Base-by-base conservation (phyloP, 2,113 vertebrate genomes). In the Rhea americana region DNA sequence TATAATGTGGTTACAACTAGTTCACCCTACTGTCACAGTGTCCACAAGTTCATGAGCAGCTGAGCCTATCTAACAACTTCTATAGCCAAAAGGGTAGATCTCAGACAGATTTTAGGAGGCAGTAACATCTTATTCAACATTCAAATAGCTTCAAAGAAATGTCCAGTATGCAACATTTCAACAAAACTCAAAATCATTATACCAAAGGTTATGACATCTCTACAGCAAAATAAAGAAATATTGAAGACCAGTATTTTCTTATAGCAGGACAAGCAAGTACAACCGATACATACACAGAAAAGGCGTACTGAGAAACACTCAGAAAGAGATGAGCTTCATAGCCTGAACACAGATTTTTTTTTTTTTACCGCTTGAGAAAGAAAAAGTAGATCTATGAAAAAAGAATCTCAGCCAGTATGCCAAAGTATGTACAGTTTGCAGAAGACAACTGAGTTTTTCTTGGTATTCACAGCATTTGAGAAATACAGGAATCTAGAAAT, bases 1-100 rank as follows among this genome's bases (percentile, higher is more conserved):
- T 41, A 9, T 9, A 2, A 1, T 1, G 1, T 15, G 20, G 41
- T 39, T 25, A 50, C 5, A 1, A 32, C 28, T 25, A 14, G 32
- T 13, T 47, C 11, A 14, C 15, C 28, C 8, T 26, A 13, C 8
- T 67, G 47, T 25, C 48, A 1, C 48, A 1, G 1, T 22, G 7
- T 32, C 48, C 2, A 0, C 32, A 43, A 37, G 41, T 21, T 58
- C 41, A 25, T 0, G 1, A 37, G 28, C 2, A 21, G 59, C 32
- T 62, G 41, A 66, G 15, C 15, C 73, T 47, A 12, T 18, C 9
- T 20, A 30, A 21, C 19, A 18, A 9, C 53, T 45, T 28, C 62
- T 59, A 55, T 32, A 66, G 45, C 37, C 82, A 51, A 20, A 85
- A 76, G 19, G 5, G 6, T n/a, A 63, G 55, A 9, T 50, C 53